These are phyloP conservation scores for Papilio aristodemus DNA, from an alignment of 1,140 invertebrate species.

Conservation along the genomic window DNA sequence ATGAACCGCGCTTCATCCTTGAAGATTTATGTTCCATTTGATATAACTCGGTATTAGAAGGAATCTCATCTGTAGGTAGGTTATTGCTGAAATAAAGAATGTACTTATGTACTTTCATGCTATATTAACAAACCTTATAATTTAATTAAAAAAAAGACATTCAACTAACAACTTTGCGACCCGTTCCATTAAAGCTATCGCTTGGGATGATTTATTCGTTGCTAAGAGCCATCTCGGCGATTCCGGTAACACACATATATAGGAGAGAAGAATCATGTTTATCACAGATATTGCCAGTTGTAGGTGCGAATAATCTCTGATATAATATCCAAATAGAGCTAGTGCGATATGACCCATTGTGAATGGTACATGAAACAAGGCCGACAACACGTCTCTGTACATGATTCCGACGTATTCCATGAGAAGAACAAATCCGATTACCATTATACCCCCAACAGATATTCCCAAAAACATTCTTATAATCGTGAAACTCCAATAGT, in stretches of 20 bases:
- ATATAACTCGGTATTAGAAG: constrained; percentile 53
- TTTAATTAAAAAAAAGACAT: no score
- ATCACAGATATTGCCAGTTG: constrained; percentile 80
- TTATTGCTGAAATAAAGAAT: constrained; percentile 58
- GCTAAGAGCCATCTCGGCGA: constrained; percentile 85
- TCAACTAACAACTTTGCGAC: constrained; percentile 79
- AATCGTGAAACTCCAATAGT: constrained; percentile 83
- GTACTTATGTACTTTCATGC: not conserved
- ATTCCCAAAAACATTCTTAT: constrained; percentile 83
- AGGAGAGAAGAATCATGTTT: constrained; percentile 77
- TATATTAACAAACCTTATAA: no score
- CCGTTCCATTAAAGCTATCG: constrained; percentile 77
- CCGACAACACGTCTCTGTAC: constrained; percentile 82
- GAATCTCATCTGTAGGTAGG: constrained; percentile 49
- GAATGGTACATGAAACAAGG: constrained; percentile 82
- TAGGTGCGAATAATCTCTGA: constrained; percentile 80
- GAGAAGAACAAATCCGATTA: constrained; percentile 81
- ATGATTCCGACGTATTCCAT: constrained; percentile 77
- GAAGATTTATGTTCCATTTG: constrained; percentile 46
- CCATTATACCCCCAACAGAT: constrained; percentile 73
- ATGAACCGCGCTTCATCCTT: constrained; percentile 74
- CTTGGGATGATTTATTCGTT: constrained; percentile 80
- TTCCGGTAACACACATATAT: constrained; percentile 85
- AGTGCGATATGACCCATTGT: constrained; percentile 80
- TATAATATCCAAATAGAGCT: constrained; percentile 80